Evolutionary conservation across 1,140 invertebrate species (phyloP).

Genomic region (Pantala flavescens): DNA sequence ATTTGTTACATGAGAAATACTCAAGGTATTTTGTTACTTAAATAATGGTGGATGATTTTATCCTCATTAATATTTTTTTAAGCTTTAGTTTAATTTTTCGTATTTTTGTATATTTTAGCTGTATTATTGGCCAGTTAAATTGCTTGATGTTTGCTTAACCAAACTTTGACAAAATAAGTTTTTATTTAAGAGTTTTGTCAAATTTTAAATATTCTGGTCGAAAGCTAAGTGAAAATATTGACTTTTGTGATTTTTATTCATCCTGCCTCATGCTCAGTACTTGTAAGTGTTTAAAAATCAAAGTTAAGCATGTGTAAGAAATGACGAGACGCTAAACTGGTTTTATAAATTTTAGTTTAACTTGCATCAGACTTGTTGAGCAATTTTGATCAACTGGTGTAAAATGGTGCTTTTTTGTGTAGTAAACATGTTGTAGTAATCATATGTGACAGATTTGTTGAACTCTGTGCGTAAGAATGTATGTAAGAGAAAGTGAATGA

Average conservation of each 20-base stretch:
- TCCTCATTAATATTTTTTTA: neutral
- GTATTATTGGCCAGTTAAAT: too few relatives aligned
- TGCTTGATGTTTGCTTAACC: too few relatives aligned
- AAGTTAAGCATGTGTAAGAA: neutral
- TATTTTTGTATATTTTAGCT: too few relatives aligned
- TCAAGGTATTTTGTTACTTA: neutral
- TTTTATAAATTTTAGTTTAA: neutral
- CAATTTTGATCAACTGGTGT: constrained; percentile 1
- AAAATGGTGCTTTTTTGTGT: neutral
- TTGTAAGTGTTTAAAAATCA: neutral
- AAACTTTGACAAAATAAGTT: too few relatives aligned
- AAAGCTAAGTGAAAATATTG: too few relatives aligned
- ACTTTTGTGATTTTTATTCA: neutral
- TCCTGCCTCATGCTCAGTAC: neutral
- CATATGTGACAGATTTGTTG: constrained; percentile 7
- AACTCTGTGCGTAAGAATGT: neutral
- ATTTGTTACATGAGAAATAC: neutral
- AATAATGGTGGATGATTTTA: neutral
- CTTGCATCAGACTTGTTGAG: constrained; percentile 2
- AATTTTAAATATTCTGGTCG: too few relatives aligned
- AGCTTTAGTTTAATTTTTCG: too few relatives aligned
- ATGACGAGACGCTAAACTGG: neutral
- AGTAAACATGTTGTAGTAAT: constrained; percentile 4
- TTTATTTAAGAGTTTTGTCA: too few relatives aligned
- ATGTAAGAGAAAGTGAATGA: neutral